Conservation (phyloP, 2,113 vertebrate species). For the Paraplagusia blochii region DNA sequence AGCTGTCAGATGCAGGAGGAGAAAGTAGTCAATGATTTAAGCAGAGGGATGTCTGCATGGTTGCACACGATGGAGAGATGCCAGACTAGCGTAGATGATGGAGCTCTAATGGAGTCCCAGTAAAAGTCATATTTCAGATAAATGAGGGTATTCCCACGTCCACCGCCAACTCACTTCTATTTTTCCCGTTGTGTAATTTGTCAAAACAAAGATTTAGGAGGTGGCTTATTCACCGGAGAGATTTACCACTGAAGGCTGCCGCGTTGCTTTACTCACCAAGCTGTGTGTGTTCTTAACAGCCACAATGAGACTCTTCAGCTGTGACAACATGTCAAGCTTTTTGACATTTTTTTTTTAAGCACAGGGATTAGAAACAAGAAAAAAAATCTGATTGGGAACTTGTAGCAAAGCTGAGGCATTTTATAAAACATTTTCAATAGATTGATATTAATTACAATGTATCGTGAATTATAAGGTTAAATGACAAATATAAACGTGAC, state of each 20-base stretch:
- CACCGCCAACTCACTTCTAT: conserved; percentile 23
- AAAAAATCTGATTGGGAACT: too few relatives aligned
- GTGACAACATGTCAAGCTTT: conserved; percentile 64
- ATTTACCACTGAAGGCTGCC: conserved; percentile 40
- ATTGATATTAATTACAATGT: too few relatives aligned
- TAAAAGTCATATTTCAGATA: conserved; percentile 42
- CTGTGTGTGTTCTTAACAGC: conserved; percentile 27
- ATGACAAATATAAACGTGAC: too few relatives aligned
- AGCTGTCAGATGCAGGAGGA: conserved; percentile 14
- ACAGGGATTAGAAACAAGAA: too few relatives aligned
- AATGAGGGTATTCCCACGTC: conserved; percentile 25
- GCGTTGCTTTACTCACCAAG: conserved; percentile 42
- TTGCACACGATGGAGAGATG: conserved; percentile 43
- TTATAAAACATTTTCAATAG: too few relatives aligned
- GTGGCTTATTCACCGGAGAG: conserved; percentile 49
- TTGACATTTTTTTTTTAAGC: background rate
- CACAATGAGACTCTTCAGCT: conserved; percentile 55
- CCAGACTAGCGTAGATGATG: conserved; percentile 8
- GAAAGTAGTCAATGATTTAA: conserved; percentile 20
- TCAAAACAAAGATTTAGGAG: conserved; percentile 58
- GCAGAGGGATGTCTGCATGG: conserved; percentile 30
- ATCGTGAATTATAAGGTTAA: too few relatives aligned
- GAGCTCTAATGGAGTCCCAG: conserved; percentile 40
- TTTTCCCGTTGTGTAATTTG: conserved; percentile 52
- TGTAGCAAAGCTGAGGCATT: too few relatives aligned